A percentile compares a stretch with the other conserved stretches of the same genome.
These are phyloP conservation scores for Odontocolon sp. DNA, from an alignment of 2,888 invertebrate species.

Conservation along the genomic window DNA sequence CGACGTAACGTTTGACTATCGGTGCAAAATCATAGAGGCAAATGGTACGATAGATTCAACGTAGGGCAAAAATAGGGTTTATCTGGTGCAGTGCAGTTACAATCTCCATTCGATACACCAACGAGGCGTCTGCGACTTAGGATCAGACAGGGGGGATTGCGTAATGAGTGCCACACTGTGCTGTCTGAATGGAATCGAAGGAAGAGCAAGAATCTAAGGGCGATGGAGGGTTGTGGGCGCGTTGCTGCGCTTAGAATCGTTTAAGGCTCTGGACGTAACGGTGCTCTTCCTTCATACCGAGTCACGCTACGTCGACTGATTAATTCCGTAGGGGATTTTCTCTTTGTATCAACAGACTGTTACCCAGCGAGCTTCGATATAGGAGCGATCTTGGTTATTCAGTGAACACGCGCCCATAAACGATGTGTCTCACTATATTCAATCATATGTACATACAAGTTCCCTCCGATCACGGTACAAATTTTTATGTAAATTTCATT, in stretches of 20 bases:
- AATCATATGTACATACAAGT: slow-evolving; percentile 33
- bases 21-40: no score
- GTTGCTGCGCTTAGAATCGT: slow-evolving; percentile 44
- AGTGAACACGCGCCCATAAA: no score
- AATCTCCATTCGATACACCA: no score
- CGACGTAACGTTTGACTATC: no score
- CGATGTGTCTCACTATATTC: no score
- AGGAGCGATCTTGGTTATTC: neutral
- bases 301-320: slow-evolving; percentile 53
- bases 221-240: neutral
- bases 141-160: slow-evolving; percentile 9
- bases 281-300: slow-evolving; percentile 18
- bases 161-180: slow-evolving; percentile 6
- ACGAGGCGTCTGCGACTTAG: slow-evolving; percentile 1
- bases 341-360: slow-evolving; percentile 32
- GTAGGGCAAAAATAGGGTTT: no score
- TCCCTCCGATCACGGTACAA: no score
- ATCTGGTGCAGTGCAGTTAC: no score
- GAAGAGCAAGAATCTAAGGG: slow-evolving; percentile 30
- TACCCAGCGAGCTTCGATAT: neutral
- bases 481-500: no score
- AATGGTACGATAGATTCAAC: no score
- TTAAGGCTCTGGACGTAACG: slow-evolving; percentile 55
- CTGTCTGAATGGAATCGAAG: slow-evolving; percentile 33
- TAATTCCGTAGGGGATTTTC: slow-evolving; percentile 60